These are phyloP conservation scores for Galaxias olidus DNA, from an alignment of 2,797 vertebrate species.

Conservation along the genomic window DNA sequence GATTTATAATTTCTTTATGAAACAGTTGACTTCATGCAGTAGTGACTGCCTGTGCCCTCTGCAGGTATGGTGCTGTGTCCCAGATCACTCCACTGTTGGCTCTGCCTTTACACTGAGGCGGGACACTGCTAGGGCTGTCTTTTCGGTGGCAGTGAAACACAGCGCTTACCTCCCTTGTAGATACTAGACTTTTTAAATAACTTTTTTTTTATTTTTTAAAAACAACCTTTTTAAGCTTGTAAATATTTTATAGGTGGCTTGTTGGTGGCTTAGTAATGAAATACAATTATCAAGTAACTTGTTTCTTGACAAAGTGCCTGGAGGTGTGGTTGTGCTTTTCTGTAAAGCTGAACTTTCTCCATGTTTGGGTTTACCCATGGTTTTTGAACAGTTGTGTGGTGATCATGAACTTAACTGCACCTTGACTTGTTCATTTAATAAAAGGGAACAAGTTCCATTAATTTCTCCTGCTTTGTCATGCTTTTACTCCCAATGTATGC, in stretches of 20 bases:
- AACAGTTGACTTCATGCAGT: background rate
- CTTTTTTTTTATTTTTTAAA: slow-evolving; percentile 22
- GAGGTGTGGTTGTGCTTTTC: background rate
- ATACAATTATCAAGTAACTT: slow-evolving; percentile 31
- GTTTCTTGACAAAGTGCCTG: slow-evolving; percentile 10
- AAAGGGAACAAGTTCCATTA: slow-evolving; percentile 38
- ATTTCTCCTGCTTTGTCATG: background rate
- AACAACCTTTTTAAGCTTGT: slow-evolving; percentile 34
- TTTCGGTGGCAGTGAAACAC: slow-evolving; percentile 24
- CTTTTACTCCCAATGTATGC: background rate
- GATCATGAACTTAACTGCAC: slow-evolving; percentile 28
- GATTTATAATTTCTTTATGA: too few species aligned
- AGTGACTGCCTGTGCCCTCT: background rate
- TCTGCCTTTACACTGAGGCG: slow-evolving; percentile 50
- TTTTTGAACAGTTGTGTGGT: too few species aligned
- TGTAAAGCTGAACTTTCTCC: background rate
- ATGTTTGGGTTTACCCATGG: background rate
- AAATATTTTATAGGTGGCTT: slow-evolving; percentile 32
- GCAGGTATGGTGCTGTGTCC: slow-evolving; percentile 68
- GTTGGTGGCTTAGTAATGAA: slow-evolving; percentile 21
- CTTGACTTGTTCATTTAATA: slow-evolving; percentile 25
- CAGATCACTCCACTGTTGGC: slow-evolving; percentile 52
- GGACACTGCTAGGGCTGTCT: slow-evolving; percentile 1
- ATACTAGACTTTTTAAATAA: slow-evolving; percentile 9
- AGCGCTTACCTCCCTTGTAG: slow-evolving; percentile 40